phyloP scores from a whole-genome alignment of 2,888 invertebrate species.

The Argyra leucocephala region DNA sequence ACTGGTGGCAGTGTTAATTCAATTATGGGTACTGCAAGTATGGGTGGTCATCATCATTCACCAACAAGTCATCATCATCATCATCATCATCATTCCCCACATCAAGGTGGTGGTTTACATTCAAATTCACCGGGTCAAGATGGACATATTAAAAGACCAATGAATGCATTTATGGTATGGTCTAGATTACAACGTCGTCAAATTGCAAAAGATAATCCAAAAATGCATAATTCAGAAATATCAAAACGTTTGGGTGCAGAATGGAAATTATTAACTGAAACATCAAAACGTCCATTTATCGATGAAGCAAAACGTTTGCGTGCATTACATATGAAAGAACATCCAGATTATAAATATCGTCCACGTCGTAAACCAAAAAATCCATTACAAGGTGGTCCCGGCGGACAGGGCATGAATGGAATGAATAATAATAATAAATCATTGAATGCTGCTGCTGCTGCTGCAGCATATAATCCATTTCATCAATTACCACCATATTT shows the following conservation, averaged over 20 bases:
- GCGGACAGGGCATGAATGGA: constrained; percentile 34
- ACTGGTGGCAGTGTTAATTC: constrained; percentile 32
- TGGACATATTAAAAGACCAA: constrained; percentile 87
- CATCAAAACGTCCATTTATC: constrained; percentile 85
- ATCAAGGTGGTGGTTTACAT: not conserved
- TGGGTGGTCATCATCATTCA: constrained; percentile 38
- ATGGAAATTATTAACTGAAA: constrained; percentile 81
- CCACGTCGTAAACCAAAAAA: constrained; percentile 77
- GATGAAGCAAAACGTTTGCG: constrained; percentile 87
- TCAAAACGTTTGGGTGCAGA: constrained; percentile 85
- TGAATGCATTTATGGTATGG: constrained; percentile 98
- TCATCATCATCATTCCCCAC: constrained; percentile 22
- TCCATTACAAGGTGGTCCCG: constrained; percentile 47
- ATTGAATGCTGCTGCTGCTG: constrained; percentile 39
- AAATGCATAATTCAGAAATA: constrained; percentile 84
- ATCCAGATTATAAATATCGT: constrained; percentile 84
- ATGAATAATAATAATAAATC: constrained; percentile 32
- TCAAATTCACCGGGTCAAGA: constrained; percentile 46
- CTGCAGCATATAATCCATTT: constrained; percentile 52
- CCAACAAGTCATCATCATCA: constrained; percentile 31
- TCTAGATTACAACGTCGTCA: constrained; percentile 82
- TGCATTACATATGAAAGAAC: constrained; percentile 81
- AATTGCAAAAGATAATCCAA: constrained; percentile 90
- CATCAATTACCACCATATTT: constrained; percentile 65
- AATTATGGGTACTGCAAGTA: constrained; percentile 34